Evolutionary conservation across 2,888 invertebrate genomes (phyloP).

Genomic region (Ophioninae sp.): DNA sequence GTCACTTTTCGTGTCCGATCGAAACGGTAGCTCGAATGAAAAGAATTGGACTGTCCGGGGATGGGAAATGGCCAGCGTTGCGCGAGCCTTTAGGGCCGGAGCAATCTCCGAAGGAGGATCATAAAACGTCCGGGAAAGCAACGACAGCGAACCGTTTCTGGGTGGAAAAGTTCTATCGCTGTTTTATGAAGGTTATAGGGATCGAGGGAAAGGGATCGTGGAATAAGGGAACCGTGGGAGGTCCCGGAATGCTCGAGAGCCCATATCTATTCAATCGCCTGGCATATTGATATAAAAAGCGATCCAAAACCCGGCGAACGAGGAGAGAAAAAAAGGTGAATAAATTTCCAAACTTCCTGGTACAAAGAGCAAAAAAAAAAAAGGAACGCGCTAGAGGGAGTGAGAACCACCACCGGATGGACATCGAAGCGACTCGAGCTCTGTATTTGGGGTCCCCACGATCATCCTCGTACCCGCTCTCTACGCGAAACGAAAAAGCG

Average conservation of each 20-base stretch:
- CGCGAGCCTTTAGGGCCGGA: slow-evolving; percentile 11
- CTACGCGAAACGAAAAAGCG: slow-evolving; percentile 35
- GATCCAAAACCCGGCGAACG: slow-evolving; percentile 65
- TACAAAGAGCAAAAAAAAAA: slow-evolving; percentile 46
- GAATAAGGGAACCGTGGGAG: slow-evolving; percentile 66
- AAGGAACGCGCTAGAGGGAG: slow-evolving; percentile 19
- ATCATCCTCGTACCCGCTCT: slow-evolving; percentile 54
- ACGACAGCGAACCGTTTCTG: slow-evolving; percentile 34
- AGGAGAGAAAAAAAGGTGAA: slow-evolving; percentile 70
- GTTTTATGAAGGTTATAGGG: slow-evolving; percentile 64
- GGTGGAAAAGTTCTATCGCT: slow-evolving; percentile 66
- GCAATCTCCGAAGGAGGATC: slow-evolving; percentile 53
- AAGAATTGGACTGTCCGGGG: background rate
- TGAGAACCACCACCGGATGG: slow-evolving; percentile 45
- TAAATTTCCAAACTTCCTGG: slow-evolving; percentile 74
- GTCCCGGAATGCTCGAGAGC: slow-evolving; percentile 67
- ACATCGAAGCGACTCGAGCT: slow-evolving; percentile 44
- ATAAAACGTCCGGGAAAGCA: slow-evolving; percentile 45
- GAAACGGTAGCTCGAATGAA: background rate
- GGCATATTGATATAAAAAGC: slow-evolving; percentile 74
- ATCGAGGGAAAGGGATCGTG: slow-evolving; percentile 58
- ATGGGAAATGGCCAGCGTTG: slow-evolving; percentile 5
- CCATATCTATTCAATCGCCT: slow-evolving; percentile 66
- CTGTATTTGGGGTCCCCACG: slow-evolving; percentile 38
- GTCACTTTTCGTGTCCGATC: slow-evolving; percentile 1